phyloP scores from a whole-genome alignment of 1,140 invertebrate genomes.

The Neelides sp. region DNA sequence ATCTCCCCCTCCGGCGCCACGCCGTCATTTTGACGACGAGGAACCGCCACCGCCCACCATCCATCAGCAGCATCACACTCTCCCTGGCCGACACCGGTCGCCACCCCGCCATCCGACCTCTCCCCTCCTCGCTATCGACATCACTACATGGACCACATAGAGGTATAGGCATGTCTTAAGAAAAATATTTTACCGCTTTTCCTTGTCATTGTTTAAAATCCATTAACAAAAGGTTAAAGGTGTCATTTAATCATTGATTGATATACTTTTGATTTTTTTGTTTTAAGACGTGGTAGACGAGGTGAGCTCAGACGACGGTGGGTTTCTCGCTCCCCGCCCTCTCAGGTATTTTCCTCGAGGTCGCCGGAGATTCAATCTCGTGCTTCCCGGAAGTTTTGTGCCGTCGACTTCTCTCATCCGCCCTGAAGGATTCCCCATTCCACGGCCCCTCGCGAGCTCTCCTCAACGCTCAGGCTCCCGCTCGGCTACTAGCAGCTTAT shows the following conservation, averaged over 20 bases:
- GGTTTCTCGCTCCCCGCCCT: constrained; percentile 29
- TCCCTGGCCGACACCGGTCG: constrained; percentile 31
- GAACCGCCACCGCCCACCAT: constrained; percentile 27
- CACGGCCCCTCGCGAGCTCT: constrained; percentile 28
- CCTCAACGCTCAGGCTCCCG: constrained; percentile 26
- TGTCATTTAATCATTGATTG: constrained; percentile 1
- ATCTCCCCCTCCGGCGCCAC: constrained; percentile 30
- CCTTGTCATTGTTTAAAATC: too few relatives aligned
- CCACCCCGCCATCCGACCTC: constrained; percentile 40
- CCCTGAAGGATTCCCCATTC: constrained; percentile 19
- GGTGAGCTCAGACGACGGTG: constrained; percentile 30
- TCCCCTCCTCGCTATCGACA: constrained; percentile 32
- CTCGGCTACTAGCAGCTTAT: constrained; percentile 18
- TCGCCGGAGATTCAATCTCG: constrained; percentile 29
- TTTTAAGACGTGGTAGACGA: constrained; percentile 28
- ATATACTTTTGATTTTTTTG: constrained; percentile 4
- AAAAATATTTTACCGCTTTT: not conserved
- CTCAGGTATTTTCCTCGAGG: constrained; percentile 27
- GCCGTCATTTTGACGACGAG: constrained; percentile 30
- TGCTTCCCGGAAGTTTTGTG: constrained; percentile 30
- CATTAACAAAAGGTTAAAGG: too few relatives aligned
- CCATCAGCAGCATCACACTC: constrained; percentile 33
- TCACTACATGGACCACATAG: constrained; percentile 27
- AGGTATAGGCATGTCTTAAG: constrained; percentile 7
- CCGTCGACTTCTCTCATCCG: constrained; percentile 23